Evolutionary conservation across 1,140 invertebrate genomes (phyloP).

Genomic region (Lepeophtheirus salmonis): DNA sequence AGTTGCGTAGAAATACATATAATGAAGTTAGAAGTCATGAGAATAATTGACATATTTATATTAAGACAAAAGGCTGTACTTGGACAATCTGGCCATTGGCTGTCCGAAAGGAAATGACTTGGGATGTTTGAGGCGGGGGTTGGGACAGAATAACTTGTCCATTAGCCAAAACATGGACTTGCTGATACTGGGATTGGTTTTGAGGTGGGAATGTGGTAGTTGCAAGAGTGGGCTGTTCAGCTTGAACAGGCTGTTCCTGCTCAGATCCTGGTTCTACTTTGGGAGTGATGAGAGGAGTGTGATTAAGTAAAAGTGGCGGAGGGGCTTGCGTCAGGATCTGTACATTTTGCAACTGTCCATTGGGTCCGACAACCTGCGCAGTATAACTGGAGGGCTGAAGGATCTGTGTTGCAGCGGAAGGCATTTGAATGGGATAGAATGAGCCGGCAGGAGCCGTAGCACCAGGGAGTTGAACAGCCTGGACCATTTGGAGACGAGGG

Average conservation of each 20-base stretch:
- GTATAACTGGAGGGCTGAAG: background rate
- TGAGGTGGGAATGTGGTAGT: background rate
- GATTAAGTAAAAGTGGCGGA: background rate
- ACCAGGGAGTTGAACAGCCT: background rate
- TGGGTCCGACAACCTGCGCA: background rate
- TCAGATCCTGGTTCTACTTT: background rate
- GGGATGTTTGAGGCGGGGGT: background rate
- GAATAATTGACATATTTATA: too few species aligned
- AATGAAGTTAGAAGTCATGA: too few species aligned
- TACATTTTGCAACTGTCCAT: background rate
- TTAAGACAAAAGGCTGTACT: too few species aligned
- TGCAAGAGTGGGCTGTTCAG: background rate
- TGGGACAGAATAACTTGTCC: background rate
- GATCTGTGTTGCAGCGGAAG: background rate
- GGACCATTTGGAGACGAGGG: background rate
- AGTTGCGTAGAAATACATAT: too few species aligned
- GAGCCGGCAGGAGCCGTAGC: background rate
- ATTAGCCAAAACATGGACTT: background rate
- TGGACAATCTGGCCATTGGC: conserved; percentile 1
- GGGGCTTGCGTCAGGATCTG: background rate
- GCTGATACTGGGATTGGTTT: too few species aligned
- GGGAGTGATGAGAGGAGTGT: background rate
- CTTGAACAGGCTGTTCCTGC: background rate
- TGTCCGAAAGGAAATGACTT: background rate
- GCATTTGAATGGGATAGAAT: too few species aligned